Evolutionary conservation across 2,888 invertebrate species (phyloP), one percentile per base, ranked within the genome.

Genomic region (Heteromurus nitidus): DNA sequence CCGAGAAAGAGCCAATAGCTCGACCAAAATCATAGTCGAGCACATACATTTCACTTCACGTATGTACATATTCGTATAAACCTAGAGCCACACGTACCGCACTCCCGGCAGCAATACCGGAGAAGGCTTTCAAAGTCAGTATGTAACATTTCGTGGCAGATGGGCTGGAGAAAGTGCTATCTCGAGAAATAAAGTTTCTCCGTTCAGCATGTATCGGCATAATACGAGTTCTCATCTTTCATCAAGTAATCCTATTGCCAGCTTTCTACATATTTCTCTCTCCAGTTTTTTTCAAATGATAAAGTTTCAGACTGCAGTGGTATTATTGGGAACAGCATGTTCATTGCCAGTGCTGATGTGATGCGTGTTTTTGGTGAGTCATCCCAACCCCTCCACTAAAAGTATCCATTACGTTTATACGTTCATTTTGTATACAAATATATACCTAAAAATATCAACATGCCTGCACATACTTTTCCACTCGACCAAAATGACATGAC

Each of bases 61-160:
- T n/a, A n/a, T n/a, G n/a, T n/a, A n/a, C n/a, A n/a, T n/a, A n/a
- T n/a, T n/a, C n/a, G n/a, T n/a, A n/a, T n/a, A n/a, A n/a, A n/a
- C n/a, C n/a, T n/a, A n/a, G n/a, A n/a, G n/a, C 30, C 55, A 22
- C 24, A 60, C 75, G 36, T 28, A 30, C 50, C n/a, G 53, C 42
- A 65, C 62, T 69, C 76, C 67, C 67, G 44, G 20, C 44, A 77
- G 76, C 68, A 77, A 50, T 77, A 77, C 53, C 47, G 28, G 30
- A 20, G 64, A 70, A 79, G 53, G 50, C 70, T 79, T 79, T 79
- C 79, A 70, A 64, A 79, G 79, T 79, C 79, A 79, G 53, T 26
- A n/a, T n/a, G n/a, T n/a, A 70, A n/a, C 53, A 70, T 70, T 79
- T 69, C 31, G 18, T 16, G 22, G 68, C 68, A 68, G 22, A 60